Conservation (phyloP, 2,888 invertebrate species). For the Stratiomys singularior region DNA sequence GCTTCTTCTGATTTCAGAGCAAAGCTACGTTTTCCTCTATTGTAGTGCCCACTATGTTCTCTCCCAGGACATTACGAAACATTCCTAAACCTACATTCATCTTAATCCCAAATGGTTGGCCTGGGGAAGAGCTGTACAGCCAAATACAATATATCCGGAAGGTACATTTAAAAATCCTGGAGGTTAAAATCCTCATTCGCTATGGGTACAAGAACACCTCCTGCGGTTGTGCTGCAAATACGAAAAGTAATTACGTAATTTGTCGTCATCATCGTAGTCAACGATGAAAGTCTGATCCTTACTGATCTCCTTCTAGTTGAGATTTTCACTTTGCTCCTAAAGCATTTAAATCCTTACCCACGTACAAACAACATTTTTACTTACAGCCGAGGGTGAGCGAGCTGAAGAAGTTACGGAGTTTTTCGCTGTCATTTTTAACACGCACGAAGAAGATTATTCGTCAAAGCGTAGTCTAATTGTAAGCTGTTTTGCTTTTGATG, state of each 20-base stretch:
- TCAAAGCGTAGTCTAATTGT: slow-evolving; percentile 21
- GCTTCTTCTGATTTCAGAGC: no score
- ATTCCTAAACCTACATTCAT: no score
- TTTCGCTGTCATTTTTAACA: slow-evolving; percentile 1
- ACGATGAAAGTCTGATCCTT: slow-evolving; percentile 9
- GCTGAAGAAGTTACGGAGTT: not conserved
- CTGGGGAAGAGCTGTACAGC: not conserved
- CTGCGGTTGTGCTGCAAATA: slow-evolving; percentile 13
- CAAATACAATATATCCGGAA: slow-evolving; percentile 6
- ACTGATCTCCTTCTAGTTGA: slow-evolving; percentile 9
- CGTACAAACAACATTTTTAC: not conserved
- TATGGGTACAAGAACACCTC: slow-evolving; percentile 15
- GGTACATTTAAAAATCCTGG: slow-evolving; percentile 1
- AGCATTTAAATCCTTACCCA: slow-evolving; percentile 31
- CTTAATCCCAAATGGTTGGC: no score
- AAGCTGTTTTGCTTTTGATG: slow-evolving; percentile 31
- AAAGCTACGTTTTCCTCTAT: no score
- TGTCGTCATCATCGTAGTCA: slow-evolving; percentile 1
- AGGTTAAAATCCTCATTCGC: slow-evolving; percentile 19
- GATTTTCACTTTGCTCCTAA: not conserved
- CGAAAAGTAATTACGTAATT: slow-evolving; percentile 43
- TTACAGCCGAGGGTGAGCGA: not conserved
- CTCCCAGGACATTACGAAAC: no score
- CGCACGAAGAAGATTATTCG: slow-evolving; percentile 34
- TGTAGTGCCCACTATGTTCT: no score